Evolutionary conservation across 2,888 invertebrate genomes (phyloP), one percentile per base, ranked within the genome.

Genomic region (Hofmannophila pseudospretella): DNA sequence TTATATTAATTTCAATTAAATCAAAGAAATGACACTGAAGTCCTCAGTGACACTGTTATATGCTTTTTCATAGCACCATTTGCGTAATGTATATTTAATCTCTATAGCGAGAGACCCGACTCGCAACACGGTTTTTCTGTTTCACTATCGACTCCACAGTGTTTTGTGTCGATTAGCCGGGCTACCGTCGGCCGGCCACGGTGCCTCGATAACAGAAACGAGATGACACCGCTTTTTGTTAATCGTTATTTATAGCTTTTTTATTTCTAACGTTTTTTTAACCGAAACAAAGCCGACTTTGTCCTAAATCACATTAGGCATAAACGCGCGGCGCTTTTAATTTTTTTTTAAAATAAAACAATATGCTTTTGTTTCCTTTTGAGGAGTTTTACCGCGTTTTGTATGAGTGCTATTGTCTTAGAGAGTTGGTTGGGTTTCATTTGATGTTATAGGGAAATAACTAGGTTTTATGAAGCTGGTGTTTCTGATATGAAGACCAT

Each of bases 161-260:
- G 58, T 48, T 42, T 48, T 22, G 14, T 56, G 61, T 61, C 58
- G 52, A 59, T 68, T 66, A 69, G 54, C 47, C 51, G 48, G 45
- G 71, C 77, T 75, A 73, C 76, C 70, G 73, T 63, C 67, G 58
- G 53, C 58, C 43, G 56, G 58, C 51, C 61, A 49, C 62, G 33
- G 27, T 23, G 23, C 32, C 50, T 47, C 69, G 80, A 84, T 85
- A 82, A 82, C 69, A 65, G 67, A 67, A 67, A 70, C 69, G 78
- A 75, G 79, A 84, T 82, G 85, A 81, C 82, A 84, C 69, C 76
- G 79, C 75, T 80, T 84, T 77, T 81, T 79, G 79, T 84, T 78
- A 81, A 81, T 79, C 73, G 77, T 79, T 79, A 84, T 86, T 84
- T 84, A 84, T 79, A 69, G 65, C 61, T 52, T 72, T 77, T 82